Conservation (phyloP, 1,140 invertebrate genomes). For the Druon quercuslanigerum region DNA sequence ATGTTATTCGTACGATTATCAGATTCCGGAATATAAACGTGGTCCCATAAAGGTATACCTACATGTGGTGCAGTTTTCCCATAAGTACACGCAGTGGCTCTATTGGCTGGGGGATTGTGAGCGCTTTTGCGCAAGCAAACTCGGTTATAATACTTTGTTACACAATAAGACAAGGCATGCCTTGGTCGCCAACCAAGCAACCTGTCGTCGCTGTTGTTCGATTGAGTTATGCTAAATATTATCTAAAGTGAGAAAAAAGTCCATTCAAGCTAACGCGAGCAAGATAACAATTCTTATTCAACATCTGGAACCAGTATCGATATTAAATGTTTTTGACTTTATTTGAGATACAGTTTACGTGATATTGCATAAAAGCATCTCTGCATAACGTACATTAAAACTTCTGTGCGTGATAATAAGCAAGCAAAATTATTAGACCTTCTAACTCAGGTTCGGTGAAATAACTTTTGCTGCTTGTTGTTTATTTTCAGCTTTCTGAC, state of each 20-base stretch:
- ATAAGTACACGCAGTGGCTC: not conserved
- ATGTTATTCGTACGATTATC: constrained; percentile 30
- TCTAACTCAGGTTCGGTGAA: constrained; percentile 20
- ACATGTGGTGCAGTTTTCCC: not conserved
- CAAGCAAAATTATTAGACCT: constrained; percentile 6
- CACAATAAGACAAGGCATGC: not conserved
- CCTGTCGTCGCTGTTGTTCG: constrained; percentile 21
- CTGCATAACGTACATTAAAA: not conserved
- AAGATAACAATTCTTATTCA: not conserved
- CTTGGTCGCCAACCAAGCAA: not conserved
- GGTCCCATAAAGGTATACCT: constrained; percentile 15
- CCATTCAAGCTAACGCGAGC: not conserved
- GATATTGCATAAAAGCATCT: no score
- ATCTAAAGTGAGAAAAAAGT: not conserved
- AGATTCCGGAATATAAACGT: constrained; percentile 29
- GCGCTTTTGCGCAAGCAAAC: constrained; percentile 8
- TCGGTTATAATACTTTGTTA: constrained; percentile 16
- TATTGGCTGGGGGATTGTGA: constrained; percentile 1
- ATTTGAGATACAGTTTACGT: no score
- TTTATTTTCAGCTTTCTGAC: constrained; percentile 17
- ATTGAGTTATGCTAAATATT: not conserved
- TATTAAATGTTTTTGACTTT: no score
- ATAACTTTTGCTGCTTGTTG: not conserved
- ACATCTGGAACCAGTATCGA: not conserved
- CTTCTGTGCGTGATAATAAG: not conserved